These are phyloP conservation scores for Panopea generosa DNA, from an alignment of 2,888 invertebrate genomes.

Conservation along the genomic window DNA sequence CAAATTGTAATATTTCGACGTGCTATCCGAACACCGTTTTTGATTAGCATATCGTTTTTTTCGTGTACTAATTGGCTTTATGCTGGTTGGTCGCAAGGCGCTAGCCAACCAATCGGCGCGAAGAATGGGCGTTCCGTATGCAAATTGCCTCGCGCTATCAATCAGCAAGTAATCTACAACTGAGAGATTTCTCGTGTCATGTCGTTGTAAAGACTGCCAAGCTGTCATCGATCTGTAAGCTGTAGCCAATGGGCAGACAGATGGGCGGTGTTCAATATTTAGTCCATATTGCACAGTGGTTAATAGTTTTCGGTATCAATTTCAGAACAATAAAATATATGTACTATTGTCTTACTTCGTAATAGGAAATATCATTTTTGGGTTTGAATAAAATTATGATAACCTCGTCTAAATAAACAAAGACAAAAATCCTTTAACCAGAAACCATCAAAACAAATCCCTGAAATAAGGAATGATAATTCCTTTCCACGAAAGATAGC, in stretches of 20 bases:
- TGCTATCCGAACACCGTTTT: conserved; percentile 22
- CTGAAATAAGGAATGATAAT: too few species aligned
- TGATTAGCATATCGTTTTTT: conserved; percentile 58
- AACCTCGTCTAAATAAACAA: too few species aligned
- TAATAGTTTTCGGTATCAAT: too few species aligned
- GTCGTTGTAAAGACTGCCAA: conserved; percentile 50
- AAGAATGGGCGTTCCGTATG: conserved; percentile 57
- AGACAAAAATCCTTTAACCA: too few species aligned
- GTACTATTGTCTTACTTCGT: too few species aligned
- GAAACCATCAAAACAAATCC: too few species aligned
- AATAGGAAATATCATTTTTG: too few species aligned
- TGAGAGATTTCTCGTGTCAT: conserved; percentile 30
- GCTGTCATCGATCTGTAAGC: conserved; percentile 44
- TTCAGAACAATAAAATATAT: too few species aligned
- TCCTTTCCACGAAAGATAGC: too few species aligned
- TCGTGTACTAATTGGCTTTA: conserved; percentile 47
- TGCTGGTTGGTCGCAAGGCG: conserved; percentile 49
- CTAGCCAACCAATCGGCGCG: conserved; percentile 53
- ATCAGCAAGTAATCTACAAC: conserved; percentile 35
- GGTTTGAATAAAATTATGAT: too few species aligned
- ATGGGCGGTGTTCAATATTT: conserved; percentile 24
- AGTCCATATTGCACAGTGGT: neutral
- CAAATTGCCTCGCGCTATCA: conserved; percentile 55
- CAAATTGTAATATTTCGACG: conserved; percentile 27
- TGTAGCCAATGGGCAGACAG: conserved; percentile 39